Evolutionary conservation across 2,113 vertebrate species (phyloP), one percentile per base, ranked within the genome.

Genomic region (Sturnus vulgaris): DNA sequence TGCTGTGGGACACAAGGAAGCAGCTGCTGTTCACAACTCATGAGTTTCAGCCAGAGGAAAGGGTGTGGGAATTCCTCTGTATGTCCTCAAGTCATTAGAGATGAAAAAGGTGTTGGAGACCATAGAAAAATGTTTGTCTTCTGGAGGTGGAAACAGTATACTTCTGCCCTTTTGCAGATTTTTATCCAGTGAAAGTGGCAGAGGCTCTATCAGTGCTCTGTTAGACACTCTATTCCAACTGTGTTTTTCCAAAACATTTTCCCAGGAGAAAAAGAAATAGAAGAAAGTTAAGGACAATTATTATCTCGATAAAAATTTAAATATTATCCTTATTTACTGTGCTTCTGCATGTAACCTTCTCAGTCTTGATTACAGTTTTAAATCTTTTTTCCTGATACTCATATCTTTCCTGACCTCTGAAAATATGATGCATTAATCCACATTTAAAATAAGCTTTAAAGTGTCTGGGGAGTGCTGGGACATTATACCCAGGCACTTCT

Each of bases 381-480:
- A 91, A 83, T 90, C n/a, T 70, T 83, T 82, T 81, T 80, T 66
- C 65, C 19, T 61, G 25, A 42, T 94, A 61, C 7, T 72, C 2
- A 0, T 57, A 57, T 59, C 30, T 53, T 95, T 28, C 18, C 28
- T 80, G 82, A 77, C 77, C 50, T 92, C 57, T 90, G n/a, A 85
- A 95, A 94, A 82, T 55, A 30, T 22, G 11, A 57, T 61, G 37
- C 2, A 0, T 12, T 90, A 91, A 93, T 80, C 35, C 39, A 61
- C 50, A 87, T 50, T 92, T 93, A 91, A 95, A 94, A 92, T 82
- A 76, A 76, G 37, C 53, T 90, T 82, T 82, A 31, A 82, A 11
- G 11, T 88, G 16, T 72, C 83, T 92, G 30, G 94, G 57, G 87
- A 95, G 25, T 46, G 61, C n/a, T 60, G 55, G 23, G 46, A 63